Percentiles rank a stretch among this genome's conserved stretches.
Conservation (phyloP, 2,113 vertebrate genomes). For the Centropristis striata region DNA sequence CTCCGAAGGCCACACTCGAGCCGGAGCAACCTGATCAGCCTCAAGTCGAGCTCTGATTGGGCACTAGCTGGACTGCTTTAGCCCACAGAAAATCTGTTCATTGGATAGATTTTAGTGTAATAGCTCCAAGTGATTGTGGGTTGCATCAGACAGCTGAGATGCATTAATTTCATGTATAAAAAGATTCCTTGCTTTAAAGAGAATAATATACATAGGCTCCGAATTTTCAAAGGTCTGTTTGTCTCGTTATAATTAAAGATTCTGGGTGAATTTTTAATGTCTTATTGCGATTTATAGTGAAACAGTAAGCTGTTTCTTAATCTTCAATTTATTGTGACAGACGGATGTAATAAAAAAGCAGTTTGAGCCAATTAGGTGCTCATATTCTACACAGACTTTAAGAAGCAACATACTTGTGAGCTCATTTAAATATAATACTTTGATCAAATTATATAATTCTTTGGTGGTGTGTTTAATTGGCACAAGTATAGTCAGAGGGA, state of each 20-base stretch:
- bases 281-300: neutral
- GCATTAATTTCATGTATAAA: slow-evolving; percentile 23
- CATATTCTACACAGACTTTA: slow-evolving; percentile 18
- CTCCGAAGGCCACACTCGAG: slow-evolving; percentile 49
- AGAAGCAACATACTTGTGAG: slow-evolving; percentile 10
- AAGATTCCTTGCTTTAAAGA: neutral
- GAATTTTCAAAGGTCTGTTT: neutral
- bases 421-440: slow-evolving; percentile 32
- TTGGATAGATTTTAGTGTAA: slow-evolving; percentile 28
- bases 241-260: slow-evolving; percentile 13
- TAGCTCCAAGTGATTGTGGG: slow-evolving; percentile 29
- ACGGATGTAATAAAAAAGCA: slow-evolving; percentile 16
- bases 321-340: slow-evolving; percentile 27
- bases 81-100: slow-evolving; percentile 62
- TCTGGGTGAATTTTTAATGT: slow-evolving; percentile 2
- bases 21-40: slow-evolving; percentile 49
- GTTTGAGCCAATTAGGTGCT: slow-evolving; percentile 61
- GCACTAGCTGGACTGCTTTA: slow-evolving; percentile 4
- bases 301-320: slow-evolving; percentile 8
- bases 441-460: slow-evolving; percentile 41
- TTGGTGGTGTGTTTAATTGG: slow-evolving; percentile 48
- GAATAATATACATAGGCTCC: neutral
- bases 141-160: slow-evolving; percentile 47
- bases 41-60: slow-evolving; percentile 50
- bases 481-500: slow-evolving; percentile 14